These are phyloP conservation scores for Sitobion miscanthi DNA, from an alignment of 1,140 invertebrate genomes.

Conservation along the genomic window DNA sequence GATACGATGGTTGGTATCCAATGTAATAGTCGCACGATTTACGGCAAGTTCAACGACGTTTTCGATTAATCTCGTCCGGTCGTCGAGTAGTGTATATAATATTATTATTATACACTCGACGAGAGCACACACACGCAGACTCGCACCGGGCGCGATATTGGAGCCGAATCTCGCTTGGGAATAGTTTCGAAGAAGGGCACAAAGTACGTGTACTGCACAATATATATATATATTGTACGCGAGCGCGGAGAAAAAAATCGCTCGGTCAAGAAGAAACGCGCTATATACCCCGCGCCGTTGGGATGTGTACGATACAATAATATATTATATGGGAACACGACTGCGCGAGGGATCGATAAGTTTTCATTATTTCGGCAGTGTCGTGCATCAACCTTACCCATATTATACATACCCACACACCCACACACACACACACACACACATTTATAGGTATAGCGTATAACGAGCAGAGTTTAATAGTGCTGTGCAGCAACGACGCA, in stretches of 20 bases:
- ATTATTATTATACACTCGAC: neutral
- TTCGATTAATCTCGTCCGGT: constrained; percentile 32
- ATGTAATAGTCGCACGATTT: neutral
- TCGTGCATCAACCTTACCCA: neutral
- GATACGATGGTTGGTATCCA: neutral
- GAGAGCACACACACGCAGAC: neutral
- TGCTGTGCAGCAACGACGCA: too few species aligned
- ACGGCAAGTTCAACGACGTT: neutral
- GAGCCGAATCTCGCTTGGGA: neutral
- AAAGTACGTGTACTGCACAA: neutral
- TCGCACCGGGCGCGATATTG: neutral
- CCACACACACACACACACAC: neutral
- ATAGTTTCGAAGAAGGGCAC: constrained; percentile 19
- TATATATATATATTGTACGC: neutral
- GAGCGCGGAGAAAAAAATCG: neutral
- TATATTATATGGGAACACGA: neutral
- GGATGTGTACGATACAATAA: neutral
- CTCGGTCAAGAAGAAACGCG: constrained; percentile 38
- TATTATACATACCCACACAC: neutral
- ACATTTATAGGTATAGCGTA: neutral
- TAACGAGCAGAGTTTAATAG: neutral
- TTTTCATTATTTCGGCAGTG: constrained; percentile 25
- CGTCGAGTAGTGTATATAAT: neutral
- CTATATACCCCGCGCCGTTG: neutral
- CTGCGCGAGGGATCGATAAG: neutral